Evolutionary conservation across 2,113 vertebrate genomes (phyloP).

Genomic region (Scophthalmus maximus): DNA sequence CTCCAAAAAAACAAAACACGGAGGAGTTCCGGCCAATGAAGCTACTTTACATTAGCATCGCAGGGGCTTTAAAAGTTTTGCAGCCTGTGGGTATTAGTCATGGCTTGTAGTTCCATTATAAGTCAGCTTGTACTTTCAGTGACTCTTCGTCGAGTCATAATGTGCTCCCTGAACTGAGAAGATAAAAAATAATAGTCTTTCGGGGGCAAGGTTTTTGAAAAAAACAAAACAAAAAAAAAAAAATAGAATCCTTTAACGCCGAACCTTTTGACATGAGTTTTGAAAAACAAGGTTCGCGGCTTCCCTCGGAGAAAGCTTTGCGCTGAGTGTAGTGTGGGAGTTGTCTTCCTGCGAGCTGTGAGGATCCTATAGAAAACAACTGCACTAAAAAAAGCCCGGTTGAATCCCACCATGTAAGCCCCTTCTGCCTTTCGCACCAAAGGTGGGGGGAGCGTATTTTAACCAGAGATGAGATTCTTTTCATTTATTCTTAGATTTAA

Average conservation of each 20-base stretch:
- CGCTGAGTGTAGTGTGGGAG: conserved; percentile 60
- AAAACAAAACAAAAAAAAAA: conserved; percentile 15
- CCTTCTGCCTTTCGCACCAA: conserved; percentile 26
- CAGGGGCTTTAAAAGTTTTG: conserved; percentile 77
- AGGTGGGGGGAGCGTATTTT: conserved; percentile 24
- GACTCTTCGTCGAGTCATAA: conserved; percentile 78
- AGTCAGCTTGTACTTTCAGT: conserved; percentile 80
- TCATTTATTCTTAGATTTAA: conserved; percentile 24
- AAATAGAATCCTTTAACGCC: conserved; percentile 55
- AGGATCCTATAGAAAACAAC: conserved; percentile 40
- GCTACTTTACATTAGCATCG: conserved; percentile 65
- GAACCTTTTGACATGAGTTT: conserved; percentile 64
- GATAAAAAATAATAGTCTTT: conserved; percentile 84
- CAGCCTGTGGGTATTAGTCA: conserved; percentile 81
- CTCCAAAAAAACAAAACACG: conserved; percentile 53
- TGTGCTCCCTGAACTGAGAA: conserved; percentile 81
- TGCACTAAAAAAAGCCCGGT: conserved; percentile 35
- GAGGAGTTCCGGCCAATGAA: conserved; percentile 58
- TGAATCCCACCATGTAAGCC: conserved; percentile 54
- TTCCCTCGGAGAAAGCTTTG: conserved; percentile 56
- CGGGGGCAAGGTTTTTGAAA: conserved; percentile 63
- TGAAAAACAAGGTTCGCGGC: conserved; percentile 62
- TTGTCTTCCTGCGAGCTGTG: conserved; percentile 33
- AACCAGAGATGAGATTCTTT: background rate
- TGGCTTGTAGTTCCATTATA: conserved; percentile 83